Base-by-base conservation (phyloP, 2,113 vertebrate genomes). In the Riparia riparia region DNA sequence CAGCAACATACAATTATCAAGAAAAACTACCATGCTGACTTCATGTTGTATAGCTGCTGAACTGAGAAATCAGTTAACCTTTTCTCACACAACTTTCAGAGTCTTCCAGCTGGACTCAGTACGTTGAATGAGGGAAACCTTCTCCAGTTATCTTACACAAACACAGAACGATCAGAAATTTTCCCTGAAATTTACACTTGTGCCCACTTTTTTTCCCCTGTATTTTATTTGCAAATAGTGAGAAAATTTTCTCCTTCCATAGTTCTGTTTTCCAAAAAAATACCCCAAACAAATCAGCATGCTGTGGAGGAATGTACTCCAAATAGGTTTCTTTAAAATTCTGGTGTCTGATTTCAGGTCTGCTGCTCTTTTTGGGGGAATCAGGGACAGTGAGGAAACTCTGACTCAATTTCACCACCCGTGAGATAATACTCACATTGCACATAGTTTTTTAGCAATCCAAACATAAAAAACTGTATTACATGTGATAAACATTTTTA, bases 1-100 rank as follows among this genome's bases (percentile, higher is more conserved):
- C 92, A 98, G 98, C 97, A 98, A 97, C 96, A 98, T 98, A 98
- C 98, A 98, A 98, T 98, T 98, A 98, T 98, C 98, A 98, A 97
- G 97, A 97, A 98, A 98, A 98, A 97, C 90, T 84, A 96, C 82
- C 98, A 98, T 79, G 98, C 98, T 98, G 98, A 97, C 96, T 98
- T 97, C 92, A 96, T 97, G 98, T 97, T 83, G 79, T 92, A 98
- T 91, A 98, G 99, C 98, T 98, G 97, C 97, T 95, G 97, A 97
- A 97, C 96, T 98, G 97, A 97, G 96, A 98, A 98, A 98, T 95
- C 97, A 95, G 96, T 96, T 98, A 97, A 98, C 97, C 97, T 98
- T 96, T 98, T 97, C 97, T 97, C 87, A 92, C 82, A 89, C 93
- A 98, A 98, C 97, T 98, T 97, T 93, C 83, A 77, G 96, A 97